phyloP scores from a whole-genome alignment of 1,140 invertebrate genomes.

The Chironomus tepperi region DNA sequence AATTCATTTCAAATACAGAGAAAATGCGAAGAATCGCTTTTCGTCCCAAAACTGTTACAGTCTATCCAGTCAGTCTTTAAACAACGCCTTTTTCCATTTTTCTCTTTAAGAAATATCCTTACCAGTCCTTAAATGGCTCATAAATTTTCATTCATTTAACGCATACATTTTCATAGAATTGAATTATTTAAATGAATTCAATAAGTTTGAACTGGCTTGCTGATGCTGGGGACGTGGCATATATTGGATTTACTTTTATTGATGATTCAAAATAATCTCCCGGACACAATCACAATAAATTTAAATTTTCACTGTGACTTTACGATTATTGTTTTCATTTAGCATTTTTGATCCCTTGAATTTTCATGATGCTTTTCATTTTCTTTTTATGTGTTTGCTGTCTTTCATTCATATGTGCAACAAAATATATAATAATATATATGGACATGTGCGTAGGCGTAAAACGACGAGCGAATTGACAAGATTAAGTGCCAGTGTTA shows the following conservation, averaged over 20 bases:
- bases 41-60: no score
- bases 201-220: no score
- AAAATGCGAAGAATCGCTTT: no score
- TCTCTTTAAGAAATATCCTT: not conserved
- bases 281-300: not conserved
- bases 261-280: no score
- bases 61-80: no score
- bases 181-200: not conserved
- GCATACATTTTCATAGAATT: not conserved
- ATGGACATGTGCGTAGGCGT: conserved; percentile 42
- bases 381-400: not conserved
- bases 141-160: not conserved
- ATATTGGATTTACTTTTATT: no score
- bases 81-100: no score
- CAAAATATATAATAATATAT: no score
- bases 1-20: no score
- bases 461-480: conserved; percentile 78
- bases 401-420: no score
- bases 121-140: not conserved
- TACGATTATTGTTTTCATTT: not conserved
- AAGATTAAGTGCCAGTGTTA: conserved; percentile 83
- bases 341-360: no score
- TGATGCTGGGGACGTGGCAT: no score
- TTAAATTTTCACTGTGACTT: not conserved
- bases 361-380: not conserved